Base-by-base conservation (phyloP, 2,113 vertebrate species). In the Mystacornis crossleyi region DNA sequence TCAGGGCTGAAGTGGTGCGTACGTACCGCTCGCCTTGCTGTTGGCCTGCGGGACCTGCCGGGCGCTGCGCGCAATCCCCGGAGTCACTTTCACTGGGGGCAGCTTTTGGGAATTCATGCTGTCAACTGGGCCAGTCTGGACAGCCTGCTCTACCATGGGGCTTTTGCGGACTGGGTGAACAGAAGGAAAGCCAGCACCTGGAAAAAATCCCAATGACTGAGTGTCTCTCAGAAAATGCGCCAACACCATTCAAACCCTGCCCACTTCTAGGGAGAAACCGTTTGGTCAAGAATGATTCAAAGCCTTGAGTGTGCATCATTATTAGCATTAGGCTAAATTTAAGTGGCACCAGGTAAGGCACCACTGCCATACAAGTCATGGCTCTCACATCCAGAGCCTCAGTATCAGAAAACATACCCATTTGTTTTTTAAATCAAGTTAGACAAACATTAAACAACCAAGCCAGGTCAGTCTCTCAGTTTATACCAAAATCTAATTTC, bases 91-190 rank as follows among this genome's bases (percentile, higher is more conserved):
- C 72, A 69, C 85, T 1, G 97, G 92, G 47, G 96, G 95, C 40
- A 98, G 97, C 93, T 98, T 99, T 60, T 97, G 98, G 23, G 97
- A 97, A 12, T 89, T 96, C 40, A 97, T 26, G 91, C 95, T 98
- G 38, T 99, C 99, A 12, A 97, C 94, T 0, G 98, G 98, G 21
- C 99, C 97, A 0, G 99, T 99, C 98, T 99, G 99, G 34, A 99
- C 99, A 45, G 99, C 99, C 95, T 99, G 99, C 89, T 99, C 99
- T 18, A 99, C 99, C 99, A 99, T 99, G 31, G 99, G 99, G 83
- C 98, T 99, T 83, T 99, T 99, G 95, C 98, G 97, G 24, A 98
- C 95, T 4, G 98, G 98, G 88, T 97, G 97, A 23, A 98, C 94
- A 19, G 98, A 98, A 19, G 98, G 98, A 91, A 98, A 98, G 26